Conservation (phyloP, 2,797 vertebrate genomes). For the Liparis tanakae region DNA sequence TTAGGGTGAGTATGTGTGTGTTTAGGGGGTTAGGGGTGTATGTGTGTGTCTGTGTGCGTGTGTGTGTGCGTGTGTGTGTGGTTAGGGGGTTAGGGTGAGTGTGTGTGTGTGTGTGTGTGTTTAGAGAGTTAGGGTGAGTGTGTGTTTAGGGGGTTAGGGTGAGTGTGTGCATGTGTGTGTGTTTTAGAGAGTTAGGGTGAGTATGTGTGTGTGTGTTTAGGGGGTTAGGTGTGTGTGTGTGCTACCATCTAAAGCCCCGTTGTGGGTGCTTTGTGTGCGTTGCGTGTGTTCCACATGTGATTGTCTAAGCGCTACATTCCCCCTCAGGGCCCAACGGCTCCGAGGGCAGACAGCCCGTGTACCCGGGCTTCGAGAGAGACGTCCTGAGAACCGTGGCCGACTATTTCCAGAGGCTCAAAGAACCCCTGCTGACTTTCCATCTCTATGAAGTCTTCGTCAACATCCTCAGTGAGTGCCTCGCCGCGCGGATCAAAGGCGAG, state of each 20-base stretch:
- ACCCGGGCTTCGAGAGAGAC: conserved; percentile 93
- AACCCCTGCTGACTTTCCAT: conserved; percentile 92
- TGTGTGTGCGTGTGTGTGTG: too few species aligned
- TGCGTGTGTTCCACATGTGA: not conserved
- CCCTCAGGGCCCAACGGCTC: conserved; percentile 78
- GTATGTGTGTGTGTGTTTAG: too few species aligned
- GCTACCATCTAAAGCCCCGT: not conserved
- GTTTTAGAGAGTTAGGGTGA: too few species aligned
- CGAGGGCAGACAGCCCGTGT: conserved; percentile 89
- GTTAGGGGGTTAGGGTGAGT: too few species aligned
- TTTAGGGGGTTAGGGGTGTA: too few species aligned
- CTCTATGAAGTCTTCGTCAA: conserved; percentile 96
- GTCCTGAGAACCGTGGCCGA: conserved; percentile 93
- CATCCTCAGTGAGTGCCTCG: conserved; percentile 88
- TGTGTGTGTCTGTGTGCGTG: too few species aligned
- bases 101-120: too few species aligned
- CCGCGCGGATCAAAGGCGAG: not conserved
- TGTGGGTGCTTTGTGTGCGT: not conserved
- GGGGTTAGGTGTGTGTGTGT: too few species aligned
- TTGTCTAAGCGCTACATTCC: not conserved
- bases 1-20: too few species aligned
- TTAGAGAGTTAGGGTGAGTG: too few species aligned
- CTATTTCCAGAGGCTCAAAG: conserved; percentile 90
- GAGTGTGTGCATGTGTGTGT: too few species aligned
- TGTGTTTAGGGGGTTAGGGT: too few species aligned